Evolutionary conservation across 2,888 invertebrate genomes (phyloP).

Genomic region (Nomada ruficornis): DNA sequence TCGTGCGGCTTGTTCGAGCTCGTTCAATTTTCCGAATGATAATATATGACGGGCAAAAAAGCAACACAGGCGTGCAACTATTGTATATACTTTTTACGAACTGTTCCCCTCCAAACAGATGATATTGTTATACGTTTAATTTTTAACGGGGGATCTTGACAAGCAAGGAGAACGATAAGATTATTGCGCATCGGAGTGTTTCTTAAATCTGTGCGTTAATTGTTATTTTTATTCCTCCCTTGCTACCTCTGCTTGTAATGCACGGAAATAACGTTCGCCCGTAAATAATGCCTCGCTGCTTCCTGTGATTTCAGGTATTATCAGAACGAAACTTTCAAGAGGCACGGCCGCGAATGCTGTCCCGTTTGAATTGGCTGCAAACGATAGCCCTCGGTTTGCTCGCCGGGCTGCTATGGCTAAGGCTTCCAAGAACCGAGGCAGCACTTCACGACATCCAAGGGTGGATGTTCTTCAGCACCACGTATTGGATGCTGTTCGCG

Average conservation of each 20-base stretch:
- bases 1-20: slow-evolving; percentile 1
- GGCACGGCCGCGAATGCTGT: slow-evolving; percentile 90
- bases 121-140: too few species aligned
- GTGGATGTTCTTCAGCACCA: slow-evolving; percentile 93
- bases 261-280: too few species aligned
- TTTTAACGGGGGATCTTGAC: too few species aligned
- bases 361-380: slow-evolving; percentile 91
- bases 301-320: slow-evolving; percentile 85
- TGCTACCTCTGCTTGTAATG: background rate
- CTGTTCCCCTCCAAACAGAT: too few species aligned
- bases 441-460: slow-evolving; percentile 92
- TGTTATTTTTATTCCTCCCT: background rate
- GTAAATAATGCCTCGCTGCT: background rate
- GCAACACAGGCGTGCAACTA: too few species aligned
- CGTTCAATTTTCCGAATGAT: background rate
- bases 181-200: too few species aligned
- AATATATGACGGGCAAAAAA: too few species aligned
- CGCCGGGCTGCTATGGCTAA: slow-evolving; percentile 92
- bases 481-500: slow-evolving; percentile 93
- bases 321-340: slow-evolving; percentile 91
- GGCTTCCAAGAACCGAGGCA: slow-evolving; percentile 90
- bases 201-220: background rate
- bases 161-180: too few species aligned
- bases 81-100: too few species aligned
- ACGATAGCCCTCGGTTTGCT: slow-evolving; percentile 89